phyloP scores from a whole-genome alignment of 2,797 vertebrate species.

The Phaenicophaeus curvirostris region DNA sequence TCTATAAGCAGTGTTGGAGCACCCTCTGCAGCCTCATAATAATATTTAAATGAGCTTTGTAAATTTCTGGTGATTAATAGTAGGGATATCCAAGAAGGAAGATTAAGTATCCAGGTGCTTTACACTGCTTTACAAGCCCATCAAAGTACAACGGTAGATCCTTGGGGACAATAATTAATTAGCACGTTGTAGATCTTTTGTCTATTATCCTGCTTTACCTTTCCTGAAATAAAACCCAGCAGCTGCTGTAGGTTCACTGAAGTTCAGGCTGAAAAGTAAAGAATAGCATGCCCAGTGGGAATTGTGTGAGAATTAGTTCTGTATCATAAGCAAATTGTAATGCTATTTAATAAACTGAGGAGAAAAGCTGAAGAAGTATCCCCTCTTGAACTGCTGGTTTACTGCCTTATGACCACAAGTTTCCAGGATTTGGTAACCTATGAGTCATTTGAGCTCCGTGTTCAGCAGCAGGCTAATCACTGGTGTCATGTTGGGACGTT shows the following conservation, averaged over 20 bases:
- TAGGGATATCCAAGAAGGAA: not conserved
- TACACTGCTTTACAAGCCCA: not conserved
- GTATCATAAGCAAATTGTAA: not conserved
- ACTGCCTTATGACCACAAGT: not conserved
- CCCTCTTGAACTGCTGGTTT: not conserved
- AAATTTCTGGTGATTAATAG: not conserved
- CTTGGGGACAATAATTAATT: not conserved
- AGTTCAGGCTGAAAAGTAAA: conserved; percentile 1
- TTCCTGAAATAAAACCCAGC: not conserved
- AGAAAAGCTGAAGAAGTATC: not conserved
- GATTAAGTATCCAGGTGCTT: not conserved
- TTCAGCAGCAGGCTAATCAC: not conserved
- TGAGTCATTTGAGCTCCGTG: rapidly evolving
- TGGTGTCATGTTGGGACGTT: not conserved
- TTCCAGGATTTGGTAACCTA: not conserved
- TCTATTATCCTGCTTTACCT: not conserved
- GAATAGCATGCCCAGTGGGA: not conserved
- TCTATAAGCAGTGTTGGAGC: conserved; percentile 1
- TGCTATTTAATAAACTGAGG: not conserved
- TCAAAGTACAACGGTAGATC: not conserved
- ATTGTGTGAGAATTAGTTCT: not conserved
- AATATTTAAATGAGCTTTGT: conserved; percentile 55
- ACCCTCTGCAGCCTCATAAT: conserved; percentile 54
- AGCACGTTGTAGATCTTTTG: not conserved
- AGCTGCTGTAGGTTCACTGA: not conserved